Base-by-base conservation (phyloP, 2,113 vertebrate species). In the Thamnophis sirtalis region DNA sequence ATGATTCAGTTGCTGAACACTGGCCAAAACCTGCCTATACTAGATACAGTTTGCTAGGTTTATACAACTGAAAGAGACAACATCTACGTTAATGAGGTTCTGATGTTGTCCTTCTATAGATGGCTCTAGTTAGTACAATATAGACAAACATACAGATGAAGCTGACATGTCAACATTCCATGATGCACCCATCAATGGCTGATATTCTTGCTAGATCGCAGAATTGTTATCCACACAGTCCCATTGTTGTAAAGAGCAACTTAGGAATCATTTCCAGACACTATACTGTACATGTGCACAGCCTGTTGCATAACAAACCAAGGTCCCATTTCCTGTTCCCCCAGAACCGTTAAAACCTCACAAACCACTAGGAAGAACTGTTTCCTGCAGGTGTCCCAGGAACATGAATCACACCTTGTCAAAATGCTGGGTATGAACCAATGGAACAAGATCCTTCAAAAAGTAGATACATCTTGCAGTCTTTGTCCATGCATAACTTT, bases 361-460 rank as follows among this genome's bases (percentile, higher is more conserved):
- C 93, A 97, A 97, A 97, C 95, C 97, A 96, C 96, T 11, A 91
- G 96, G 96, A 97, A 96, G 93, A 33, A 96, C 95, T 92, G 93
- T 92, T 91, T 97, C 97, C 97, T 96, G 96, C 97, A 97, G 97
- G 96, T 97, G 95, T 94, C 94, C 68, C 0, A 0, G 0, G 0
- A 93, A 93, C 95, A 97, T 97, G 95, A 97, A 96, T 97, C 96
- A 97, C 95, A 96, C 96, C 95, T 95, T 96, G 96, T 97, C 96
- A 94, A 87, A 89, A 63, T n/a, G 63, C 0, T 3, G 91, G 90
- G 87, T 90, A 68, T 9, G 87, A 92, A 93, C 15, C 58, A 43
- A 91, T 85, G 0, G 28, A 88, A 63, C 84, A 80, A 58, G 33
- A 38, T 0, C 93, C 1, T 92, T 86, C 9, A 92, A 88, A 48